Evolutionary conservation across 2,888 invertebrate species (phyloP), one percentile per base, ranked within the genome.

Genomic region (Autographa pulchrina): DNA sequence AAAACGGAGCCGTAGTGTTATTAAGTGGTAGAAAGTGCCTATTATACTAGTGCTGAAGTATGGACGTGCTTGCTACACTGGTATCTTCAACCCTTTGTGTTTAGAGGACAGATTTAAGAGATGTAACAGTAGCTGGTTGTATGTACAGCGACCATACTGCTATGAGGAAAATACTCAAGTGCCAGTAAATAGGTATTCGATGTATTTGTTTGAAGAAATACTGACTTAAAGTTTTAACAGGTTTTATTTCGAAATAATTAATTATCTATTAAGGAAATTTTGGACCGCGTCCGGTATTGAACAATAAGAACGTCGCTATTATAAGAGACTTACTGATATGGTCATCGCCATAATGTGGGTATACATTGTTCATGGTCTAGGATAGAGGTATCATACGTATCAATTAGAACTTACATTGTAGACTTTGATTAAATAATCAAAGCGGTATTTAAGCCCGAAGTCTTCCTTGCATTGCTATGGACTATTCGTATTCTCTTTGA

Each of bases 1-100:
- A 70, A 80, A 77, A 79, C 72, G 77, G 56, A 68, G 62, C 59
- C 31, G 72, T 61, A 61, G 65, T 78, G 70, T 74, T 81, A 78
- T 67, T 78, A 81, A 72, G 64, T 72, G 68, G 20, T 68, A 63
- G 52, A 74, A 77, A 70, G 68, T 65, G 77, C 32, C 56, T 61
- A 32, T 64, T 66, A 62, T 20, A 32, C 7, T 43, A 41, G 52
- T 68, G 59, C 18, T 54, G 20, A 18, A 43, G 65, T 62, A 62
- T 38, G 61, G 56, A 62, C 14, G 11, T 25, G 43, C 2, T 54
- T 20, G 25, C 25, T 56, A 9, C 25, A 25, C 54, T 5, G 54
- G 54, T 25, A 25, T n/a, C 8, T n/a, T 48, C 16, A 48, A 5
- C 20, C 54, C 25, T 20, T 56, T 56, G 20, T 20, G 20, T 11